A percentile compares a stretch with the other conserved stretches of the same genome.
Evolutionary conservation across 2,888 invertebrate species (phyloP).

Genomic region (Drosophila phalerata): DNA sequence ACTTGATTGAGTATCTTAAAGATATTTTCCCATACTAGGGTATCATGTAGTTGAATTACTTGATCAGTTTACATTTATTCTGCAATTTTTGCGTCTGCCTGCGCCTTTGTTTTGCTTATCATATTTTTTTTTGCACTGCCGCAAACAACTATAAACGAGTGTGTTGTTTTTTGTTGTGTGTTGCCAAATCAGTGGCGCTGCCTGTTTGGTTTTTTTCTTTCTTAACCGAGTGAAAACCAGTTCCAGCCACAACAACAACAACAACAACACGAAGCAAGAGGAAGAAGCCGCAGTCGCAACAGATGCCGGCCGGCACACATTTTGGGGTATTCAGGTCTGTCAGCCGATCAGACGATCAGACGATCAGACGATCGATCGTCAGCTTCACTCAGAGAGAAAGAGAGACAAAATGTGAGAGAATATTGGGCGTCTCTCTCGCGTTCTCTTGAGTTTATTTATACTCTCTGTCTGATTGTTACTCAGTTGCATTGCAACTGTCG

Average conservation of each 20-base stretch:
- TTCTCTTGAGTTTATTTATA: conserved; percentile 25
- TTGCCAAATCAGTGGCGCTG: conserved; percentile 68
- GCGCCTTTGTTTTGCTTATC: conserved; percentile 65
- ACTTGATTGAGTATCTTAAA: too few relatives aligned
- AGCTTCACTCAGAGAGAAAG: conserved; percentile 11
- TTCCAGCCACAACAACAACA: conserved; percentile 49
- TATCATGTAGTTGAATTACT: conserved; percentile 1
- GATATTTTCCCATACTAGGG: conserved; percentile 20
- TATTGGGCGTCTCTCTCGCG: conserved; percentile 5
- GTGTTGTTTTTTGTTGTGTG: conserved; percentile 42
- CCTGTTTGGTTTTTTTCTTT: conserved; percentile 24
- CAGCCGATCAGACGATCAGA: too few relatives aligned
- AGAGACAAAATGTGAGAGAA: neutral
- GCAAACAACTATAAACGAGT: conserved; percentile 12
- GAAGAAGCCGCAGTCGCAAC: conserved; percentile 25
- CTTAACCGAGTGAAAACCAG: conserved; percentile 74
- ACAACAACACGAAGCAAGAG: neutral
- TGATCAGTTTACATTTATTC: conserved; percentile 18
- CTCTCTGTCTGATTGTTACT: conserved; percentile 1
- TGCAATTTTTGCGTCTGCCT: conserved; percentile 37
- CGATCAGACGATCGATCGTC: conserved; percentile 39
- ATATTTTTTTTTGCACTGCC: conserved; percentile 36
- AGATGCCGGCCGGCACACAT: conserved; percentile 80
- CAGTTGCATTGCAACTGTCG: conserved; percentile 31
- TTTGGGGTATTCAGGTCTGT: conserved; percentile 58